phyloP scores from a whole-genome alignment of 1,140 invertebrate genomes.

The Sarcophaga bullata region DNA sequence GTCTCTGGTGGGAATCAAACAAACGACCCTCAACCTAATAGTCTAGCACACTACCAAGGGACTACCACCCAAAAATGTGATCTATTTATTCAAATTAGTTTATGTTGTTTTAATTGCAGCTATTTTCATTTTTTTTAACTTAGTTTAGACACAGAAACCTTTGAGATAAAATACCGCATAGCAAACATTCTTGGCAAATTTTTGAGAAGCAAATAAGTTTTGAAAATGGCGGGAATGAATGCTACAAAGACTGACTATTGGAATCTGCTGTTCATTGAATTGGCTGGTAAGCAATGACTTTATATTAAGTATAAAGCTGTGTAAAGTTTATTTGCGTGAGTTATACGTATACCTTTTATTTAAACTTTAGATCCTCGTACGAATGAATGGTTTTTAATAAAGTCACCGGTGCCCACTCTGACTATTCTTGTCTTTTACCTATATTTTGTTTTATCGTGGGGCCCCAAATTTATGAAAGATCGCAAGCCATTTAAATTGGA shows the following conservation, averaged over 20 bases:
- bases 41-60: too few relatives aligned
- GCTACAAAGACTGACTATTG: conserved; percentile 68
- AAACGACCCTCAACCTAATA: too few relatives aligned
- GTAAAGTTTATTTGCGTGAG: neutral
- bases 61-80: too few relatives aligned
- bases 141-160: conserved; percentile 30
- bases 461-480: conserved; percentile 82
- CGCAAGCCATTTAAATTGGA: conserved; percentile 82
- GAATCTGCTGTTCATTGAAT: conserved; percentile 69
- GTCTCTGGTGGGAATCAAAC: too few relatives aligned
- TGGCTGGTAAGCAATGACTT: conserved; percentile 67
- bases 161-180: neutral
- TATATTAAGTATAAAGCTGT: neutral
- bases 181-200: neutral
- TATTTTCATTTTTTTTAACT: neutral
- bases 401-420: conserved; percentile 78
- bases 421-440: conserved; percentile 76
- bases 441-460: conserved; percentile 79
- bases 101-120: too few relatives aligned
- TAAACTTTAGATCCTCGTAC: conserved; percentile 70
- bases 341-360: too few relatives aligned
- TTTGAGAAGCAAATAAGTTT: neutral
- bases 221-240: conserved; percentile 64
- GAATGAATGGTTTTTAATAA: conserved; percentile 85
- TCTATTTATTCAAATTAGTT: too few relatives aligned